Evolutionary conservation across 2,113 vertebrate species (phyloP).

Genomic region (Nyctereutes procyonoides): DNA sequence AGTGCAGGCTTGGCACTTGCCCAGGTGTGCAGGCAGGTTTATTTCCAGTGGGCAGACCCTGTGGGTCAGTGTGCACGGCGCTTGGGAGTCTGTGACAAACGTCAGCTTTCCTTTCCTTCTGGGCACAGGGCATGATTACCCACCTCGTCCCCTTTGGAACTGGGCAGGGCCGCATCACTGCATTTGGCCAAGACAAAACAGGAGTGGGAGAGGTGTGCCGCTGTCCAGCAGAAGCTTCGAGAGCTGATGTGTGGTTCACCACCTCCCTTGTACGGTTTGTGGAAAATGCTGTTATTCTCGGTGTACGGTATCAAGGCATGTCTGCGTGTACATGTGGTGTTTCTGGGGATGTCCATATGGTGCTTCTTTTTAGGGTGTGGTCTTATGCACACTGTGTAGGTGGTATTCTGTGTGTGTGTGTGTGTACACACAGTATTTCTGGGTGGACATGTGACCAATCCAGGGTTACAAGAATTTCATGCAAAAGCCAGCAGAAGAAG

Average conservation of each 20-base stretch:
- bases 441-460: not conserved
- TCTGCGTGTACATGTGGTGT: fast-evolving
- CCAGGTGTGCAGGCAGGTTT: fast-evolving
- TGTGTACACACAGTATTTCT: fast-evolving
- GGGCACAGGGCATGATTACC: not conserved
- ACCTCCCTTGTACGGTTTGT: not conserved
- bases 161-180: fast-evolving
- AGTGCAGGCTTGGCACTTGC: fast-evolving
- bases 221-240: not conserved
- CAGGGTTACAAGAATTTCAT: not conserved
- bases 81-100: not conserved
- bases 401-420: not conserved
- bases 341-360: fast-evolving
- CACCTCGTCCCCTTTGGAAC: not conserved
- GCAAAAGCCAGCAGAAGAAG: not conserved
- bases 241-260: not conserved
- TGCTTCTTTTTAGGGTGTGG: not conserved
- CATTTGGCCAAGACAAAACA: too few species aligned
- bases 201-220: not conserved
- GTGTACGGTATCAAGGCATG: fast-evolving
- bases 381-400: not conserved
- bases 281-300: fast-evolving
- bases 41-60: not conserved
- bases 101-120: not conserved
- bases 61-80: fast-evolving